A percentile compares a stretch with the other conserved stretches of the same genome.
Conservation (phyloP, 2,888 invertebrate genomes). For the Microctonus aethiopoides region DNA sequence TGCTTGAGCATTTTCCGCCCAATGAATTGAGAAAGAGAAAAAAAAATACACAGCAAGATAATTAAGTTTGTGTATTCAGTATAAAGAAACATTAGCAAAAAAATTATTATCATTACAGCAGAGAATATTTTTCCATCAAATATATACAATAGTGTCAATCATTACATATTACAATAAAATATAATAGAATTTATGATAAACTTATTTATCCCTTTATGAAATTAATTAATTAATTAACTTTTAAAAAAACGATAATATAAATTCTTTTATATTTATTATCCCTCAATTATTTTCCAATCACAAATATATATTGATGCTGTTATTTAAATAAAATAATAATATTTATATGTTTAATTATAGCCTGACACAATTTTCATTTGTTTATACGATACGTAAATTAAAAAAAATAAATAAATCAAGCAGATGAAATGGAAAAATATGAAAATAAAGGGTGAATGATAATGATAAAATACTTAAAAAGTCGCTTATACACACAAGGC, state of each 20-base stretch:
- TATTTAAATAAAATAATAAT: too few species aligned
- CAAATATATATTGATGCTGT: too few species aligned
- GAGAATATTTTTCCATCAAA: too few species aligned
- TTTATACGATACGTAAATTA: too few species aligned
- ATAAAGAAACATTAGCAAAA: neutral
- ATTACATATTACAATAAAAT: too few species aligned
- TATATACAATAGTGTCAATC: too few species aligned
- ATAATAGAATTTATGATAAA: too few species aligned
- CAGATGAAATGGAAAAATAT: neutral
- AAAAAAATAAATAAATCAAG: neutral
- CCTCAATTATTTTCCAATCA: too few species aligned
- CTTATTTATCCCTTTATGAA: neutral
- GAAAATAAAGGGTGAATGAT: neutral
- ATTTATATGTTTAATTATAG: too few species aligned
- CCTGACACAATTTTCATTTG: neutral
- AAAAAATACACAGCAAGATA: neutral
- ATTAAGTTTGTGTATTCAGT: neutral
- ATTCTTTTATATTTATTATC: too few species aligned
- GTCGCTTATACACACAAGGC: neutral
- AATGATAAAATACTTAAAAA: neutral
- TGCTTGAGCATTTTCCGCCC: neutral
- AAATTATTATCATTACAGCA: too few species aligned
- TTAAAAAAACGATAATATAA: neutral
- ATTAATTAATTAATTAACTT: neutral
- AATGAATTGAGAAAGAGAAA: neutral